These are phyloP conservation scores for Nomada fabriciana DNA, from an alignment of 2,888 invertebrate species.

Conservation along the genomic window DNA sequence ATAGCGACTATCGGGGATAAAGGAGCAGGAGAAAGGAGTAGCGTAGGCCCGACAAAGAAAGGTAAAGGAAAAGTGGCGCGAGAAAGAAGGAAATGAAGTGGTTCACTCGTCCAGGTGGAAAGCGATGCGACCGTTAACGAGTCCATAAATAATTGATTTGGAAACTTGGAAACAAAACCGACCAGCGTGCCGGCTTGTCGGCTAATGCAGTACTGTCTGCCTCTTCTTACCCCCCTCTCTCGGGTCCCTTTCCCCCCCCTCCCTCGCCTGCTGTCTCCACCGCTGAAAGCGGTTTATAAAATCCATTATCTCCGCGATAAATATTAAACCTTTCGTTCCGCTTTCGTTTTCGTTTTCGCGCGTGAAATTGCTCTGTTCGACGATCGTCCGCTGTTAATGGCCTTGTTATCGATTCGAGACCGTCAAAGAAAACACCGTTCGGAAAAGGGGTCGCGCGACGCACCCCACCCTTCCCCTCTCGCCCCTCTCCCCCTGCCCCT, in stretches of 20 bases:
- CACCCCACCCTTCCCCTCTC: neutral
- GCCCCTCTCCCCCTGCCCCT: too few relatives aligned
- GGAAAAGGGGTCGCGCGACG: slow-evolving; percentile 21
- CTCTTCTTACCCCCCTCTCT: slow-evolving; percentile 13
- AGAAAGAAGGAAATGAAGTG: slow-evolving; percentile 31
- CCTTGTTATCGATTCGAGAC: slow-evolving; percentile 66
- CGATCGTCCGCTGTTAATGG: slow-evolving; percentile 62
- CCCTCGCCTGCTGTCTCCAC: neutral
- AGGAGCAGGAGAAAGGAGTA: too few relatives aligned
- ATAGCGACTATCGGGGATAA: neutral
- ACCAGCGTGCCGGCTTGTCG: slow-evolving; percentile 29
- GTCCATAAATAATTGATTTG: slow-evolving; percentile 71
- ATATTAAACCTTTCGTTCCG: slow-evolving; percentile 68
- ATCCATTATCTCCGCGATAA: slow-evolving; percentile 72
- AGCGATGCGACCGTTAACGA: slow-evolving; percentile 66
- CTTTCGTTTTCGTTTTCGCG: slow-evolving; percentile 62
- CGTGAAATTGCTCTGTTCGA: slow-evolving; percentile 65
- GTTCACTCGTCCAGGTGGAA: slow-evolving; percentile 29
- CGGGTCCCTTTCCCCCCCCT: slow-evolving; percentile 2
- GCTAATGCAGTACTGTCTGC: slow-evolving; percentile 60
- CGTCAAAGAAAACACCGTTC: slow-evolving; percentile 57
- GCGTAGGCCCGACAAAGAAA: too few relatives aligned
- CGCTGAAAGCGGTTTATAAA: slow-evolving; percentile 67
- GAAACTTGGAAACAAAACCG: slow-evolving; percentile 69
- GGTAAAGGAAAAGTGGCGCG: neutral